Evolutionary conservation across 2,113 vertebrate species (phyloP).

Genomic region (Brachionichthys hirsutus): DNA sequence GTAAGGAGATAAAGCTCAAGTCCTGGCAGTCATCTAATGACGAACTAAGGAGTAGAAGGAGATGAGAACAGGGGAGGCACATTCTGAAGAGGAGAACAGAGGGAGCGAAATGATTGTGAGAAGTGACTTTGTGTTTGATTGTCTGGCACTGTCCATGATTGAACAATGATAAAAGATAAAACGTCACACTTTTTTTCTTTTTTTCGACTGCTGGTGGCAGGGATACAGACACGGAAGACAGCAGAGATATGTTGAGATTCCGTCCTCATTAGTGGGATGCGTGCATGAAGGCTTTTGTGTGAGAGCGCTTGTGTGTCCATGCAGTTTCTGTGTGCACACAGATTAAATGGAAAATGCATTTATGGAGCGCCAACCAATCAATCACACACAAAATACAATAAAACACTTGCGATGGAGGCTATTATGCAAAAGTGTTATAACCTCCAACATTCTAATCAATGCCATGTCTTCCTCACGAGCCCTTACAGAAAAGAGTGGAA

Average conservation of each 20-base stretch:
- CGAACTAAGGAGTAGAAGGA: background rate
- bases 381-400: too few relatives aligned
- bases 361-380: too few relatives aligned
- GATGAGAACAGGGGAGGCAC: background rate
- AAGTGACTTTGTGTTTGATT: slow-evolving; percentile 39
- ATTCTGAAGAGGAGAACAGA: slow-evolving; percentile 23
- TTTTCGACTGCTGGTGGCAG: slow-evolving; percentile 46
- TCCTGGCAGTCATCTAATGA: background rate
- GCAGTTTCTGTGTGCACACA: too few relatives aligned
- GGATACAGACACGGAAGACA: slow-evolving; percentile 37
- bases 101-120: slow-evolving; percentile 8
- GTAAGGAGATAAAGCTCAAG: background rate
- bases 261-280: slow-evolving; percentile 51
- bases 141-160: slow-evolving; percentile 29
- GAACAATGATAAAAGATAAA: slow-evolving; percentile 42
- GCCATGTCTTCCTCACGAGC: too few relatives aligned
- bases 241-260: slow-evolving; percentile 42
- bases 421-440: too few relatives aligned
- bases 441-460: too few relatives aligned
- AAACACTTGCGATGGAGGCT: too few relatives aligned
- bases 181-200: slow-evolving; percentile 53
- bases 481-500: too few relatives aligned
- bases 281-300: background rate
- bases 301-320: too few relatives aligned
- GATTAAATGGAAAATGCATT: too few relatives aligned